These are phyloP conservation scores for Heliconius charithonia DNA, from an alignment of 2,888 invertebrate genomes.

Conservation along the genomic window DNA sequence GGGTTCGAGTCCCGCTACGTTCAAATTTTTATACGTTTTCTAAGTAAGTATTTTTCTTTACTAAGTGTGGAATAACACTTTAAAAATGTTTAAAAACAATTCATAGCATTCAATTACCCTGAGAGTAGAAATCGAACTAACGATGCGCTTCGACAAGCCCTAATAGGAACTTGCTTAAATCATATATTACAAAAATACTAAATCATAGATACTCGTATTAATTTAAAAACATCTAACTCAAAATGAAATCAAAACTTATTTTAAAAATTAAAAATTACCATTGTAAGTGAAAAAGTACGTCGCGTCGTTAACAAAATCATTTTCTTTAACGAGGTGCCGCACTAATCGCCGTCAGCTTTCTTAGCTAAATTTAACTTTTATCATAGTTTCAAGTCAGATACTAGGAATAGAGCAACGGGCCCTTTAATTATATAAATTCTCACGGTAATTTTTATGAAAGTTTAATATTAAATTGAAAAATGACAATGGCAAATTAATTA, in stretches of 20 bases:
- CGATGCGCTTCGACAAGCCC: too few species aligned
- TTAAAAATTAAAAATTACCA: constrained; percentile 20
- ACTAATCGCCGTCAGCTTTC: constrained; percentile 33
- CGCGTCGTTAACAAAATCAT: constrained; percentile 22
- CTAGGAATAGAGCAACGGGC: background rate
- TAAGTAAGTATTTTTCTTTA: too few species aligned
- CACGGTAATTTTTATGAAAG: background rate
- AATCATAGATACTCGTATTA: background rate
- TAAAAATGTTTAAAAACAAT: too few species aligned
- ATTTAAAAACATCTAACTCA: background rate
- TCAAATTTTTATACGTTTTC: too few species aligned
- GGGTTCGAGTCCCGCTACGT: too few species aligned
- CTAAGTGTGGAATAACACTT: too few species aligned
- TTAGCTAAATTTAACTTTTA: constrained; percentile 27
- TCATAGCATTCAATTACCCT: too few species aligned
- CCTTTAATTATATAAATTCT: background rate
- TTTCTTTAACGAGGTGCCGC: constrained; percentile 27
- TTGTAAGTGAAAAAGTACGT: constrained; percentile 33
- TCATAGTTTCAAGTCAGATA: constrained; percentile 25
- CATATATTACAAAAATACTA: too few species aligned
- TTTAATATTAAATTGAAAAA: background rate
- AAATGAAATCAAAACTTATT: background rate
- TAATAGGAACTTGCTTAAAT: too few species aligned
- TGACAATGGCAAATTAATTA: too few species aligned
- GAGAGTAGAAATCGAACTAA: too few species aligned